Evolutionary conservation across 2,888 invertebrate genomes (phyloP), one percentile per base, ranked within the genome.

Genomic region (Amiota minor): DNA sequence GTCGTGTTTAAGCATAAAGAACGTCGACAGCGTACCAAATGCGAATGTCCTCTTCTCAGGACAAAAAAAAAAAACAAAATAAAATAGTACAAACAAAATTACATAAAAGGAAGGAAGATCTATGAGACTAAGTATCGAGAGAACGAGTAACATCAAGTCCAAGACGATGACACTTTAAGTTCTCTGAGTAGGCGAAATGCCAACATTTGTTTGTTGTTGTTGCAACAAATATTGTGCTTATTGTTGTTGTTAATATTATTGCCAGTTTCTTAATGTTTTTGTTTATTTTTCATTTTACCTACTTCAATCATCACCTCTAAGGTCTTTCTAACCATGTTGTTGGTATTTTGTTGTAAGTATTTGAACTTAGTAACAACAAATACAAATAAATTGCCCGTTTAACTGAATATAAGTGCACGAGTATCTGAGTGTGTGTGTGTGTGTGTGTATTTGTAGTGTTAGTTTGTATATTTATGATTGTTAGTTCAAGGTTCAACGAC

Each of bases 401-500:
- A 35, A 47, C 23, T 45, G 64, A 18, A 23, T 45, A 12, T 50
- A 18, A 50, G 14, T 50, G 67, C 14, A 62, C 45, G 18, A 20
- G 18, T 59, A 20, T n/a, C n/a, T n/a, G n/a, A 18, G 10, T 35
- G 6, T 35, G 35, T 35, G 35, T 35, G 35, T 35, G 35, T n/a
- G n/a, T 4, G 10, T 35, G 6, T 35, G 35, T 35, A 8, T 35
- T 35, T 35, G 4, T 23, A 2, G 1, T 23, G 23, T 23, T 23
- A 4, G 4, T 35, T 3, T 35, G 6, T 35, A 6, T 35, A 8
- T 35, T 35, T 35, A 35, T 35, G 2, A 35, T 35, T 35, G 35
- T 72, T 75, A 72, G 14, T 61, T 74, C 78, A 83, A 83, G 83
- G 83, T 83, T 83, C 83, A 84, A 70, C 84, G 84, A 83, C 83